Evolutionary conservation across 2,797 vertebrate genomes (phyloP), one percentile per base, ranked within the genome.

Genomic region (Halcyon badia): DNA sequence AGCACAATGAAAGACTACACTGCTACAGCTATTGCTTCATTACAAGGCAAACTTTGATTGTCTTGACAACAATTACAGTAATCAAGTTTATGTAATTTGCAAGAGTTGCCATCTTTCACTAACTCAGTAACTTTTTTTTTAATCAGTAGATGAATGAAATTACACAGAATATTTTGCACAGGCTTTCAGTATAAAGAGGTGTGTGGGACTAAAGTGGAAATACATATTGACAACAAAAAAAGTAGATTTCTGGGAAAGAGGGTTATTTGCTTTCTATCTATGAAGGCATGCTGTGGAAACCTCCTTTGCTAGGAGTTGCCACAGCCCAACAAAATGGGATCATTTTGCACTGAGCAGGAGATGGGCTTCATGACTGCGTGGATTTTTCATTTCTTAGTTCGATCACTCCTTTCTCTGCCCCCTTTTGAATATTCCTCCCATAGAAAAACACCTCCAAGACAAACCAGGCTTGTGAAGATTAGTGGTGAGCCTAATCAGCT

Each of bases 51-150:
- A 92, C 21, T 93, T 87, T 79, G 21, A 76, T 83, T 78, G 21
- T 69, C 70, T 87, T 90, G 58, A 68, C 70, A 90, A 35, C 62
- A 90, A 95, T 92, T 86, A 66, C 19, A 65, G 60, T 73, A 64
- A 90, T 90, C 31, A 51, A 83, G 41, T 95, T 94, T 68, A 85
- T 33, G 48, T 61, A 85, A 89, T 95, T 95, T 92, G 46, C 58
- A 42, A 62, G 60, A 77, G 41, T 82, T 73, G 30, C 26, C 0
- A 0, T 52, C 58, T 87, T 93, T 84, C 35, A 68, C 31, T 39
- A 71, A 41, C 17, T 54, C 30, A 17, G 49, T 52, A 28, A 52
- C 22, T 31, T 71, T 39, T 31, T 35, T 68, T 35, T 25, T 48
- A 31, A 69, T 68, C 58, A 76, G 60, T 35, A 76, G 39, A 35